Evolutionary conservation across 2,797 vertebrate species (phyloP).

Genomic region (Chaunax sp.): DNA sequence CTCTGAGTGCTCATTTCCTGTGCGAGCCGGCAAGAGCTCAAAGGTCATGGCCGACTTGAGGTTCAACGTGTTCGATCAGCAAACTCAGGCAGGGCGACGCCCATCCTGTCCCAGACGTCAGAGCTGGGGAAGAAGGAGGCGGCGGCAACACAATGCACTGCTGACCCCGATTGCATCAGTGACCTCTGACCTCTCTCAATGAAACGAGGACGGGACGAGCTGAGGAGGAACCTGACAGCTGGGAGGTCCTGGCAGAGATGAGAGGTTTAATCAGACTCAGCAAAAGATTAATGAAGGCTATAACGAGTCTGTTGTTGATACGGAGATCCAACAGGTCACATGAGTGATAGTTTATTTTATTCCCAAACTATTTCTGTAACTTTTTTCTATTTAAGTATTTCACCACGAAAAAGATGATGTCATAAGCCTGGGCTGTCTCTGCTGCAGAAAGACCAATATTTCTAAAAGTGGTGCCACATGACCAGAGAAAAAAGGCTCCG

Average conservation of each 20-base stretch:
- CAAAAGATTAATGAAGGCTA: no score
- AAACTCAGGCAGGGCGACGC: constrained; percentile 19
- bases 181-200: constrained; percentile 60
- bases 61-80: constrained; percentile 11
- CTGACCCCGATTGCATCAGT: constrained; percentile 39
- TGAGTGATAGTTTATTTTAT: no score
- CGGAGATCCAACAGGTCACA: no score
- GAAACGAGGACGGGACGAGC: constrained; percentile 21
- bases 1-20: constrained; percentile 50
- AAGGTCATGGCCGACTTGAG: constrained; percentile 47
- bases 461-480: no score
- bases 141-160: constrained; percentile 44
- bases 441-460: no score
- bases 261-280: no score
- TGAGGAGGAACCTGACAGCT: constrained; percentile 30
- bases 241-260: background rate
- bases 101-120: constrained; percentile 56
- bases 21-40: constrained; percentile 34
- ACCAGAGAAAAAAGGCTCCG: no score
- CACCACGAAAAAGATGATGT: no score
- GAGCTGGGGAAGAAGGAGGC: background rate
- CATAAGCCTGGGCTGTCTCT: no score
- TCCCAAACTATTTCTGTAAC: no score
- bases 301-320: no score
- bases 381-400: no score